Conservation (phyloP, 2,888 invertebrate genomes). For the Thecophora atra region DNA sequence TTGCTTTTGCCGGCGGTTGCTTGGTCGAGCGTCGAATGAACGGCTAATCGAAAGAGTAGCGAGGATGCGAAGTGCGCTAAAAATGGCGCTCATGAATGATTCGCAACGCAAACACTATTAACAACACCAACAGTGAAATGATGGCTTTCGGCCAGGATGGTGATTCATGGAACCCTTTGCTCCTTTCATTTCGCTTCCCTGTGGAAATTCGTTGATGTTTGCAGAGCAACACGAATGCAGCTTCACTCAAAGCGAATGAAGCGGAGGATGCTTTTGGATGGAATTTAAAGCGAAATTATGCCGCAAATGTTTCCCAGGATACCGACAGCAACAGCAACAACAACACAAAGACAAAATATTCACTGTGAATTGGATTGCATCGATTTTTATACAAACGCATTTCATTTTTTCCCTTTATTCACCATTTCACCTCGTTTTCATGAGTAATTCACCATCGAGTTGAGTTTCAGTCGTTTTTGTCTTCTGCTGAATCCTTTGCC, state of each 20-base stretch:
- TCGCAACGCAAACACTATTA: slow-evolving; percentile 38
- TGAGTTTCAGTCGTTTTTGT: too few relatives aligned
- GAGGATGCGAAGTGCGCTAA: neutral
- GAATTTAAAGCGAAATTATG: too few relatives aligned
- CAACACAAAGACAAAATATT: neutral
- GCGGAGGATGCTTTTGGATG: too few relatives aligned
- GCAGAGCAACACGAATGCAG: neutral
- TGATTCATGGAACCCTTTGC: neutral
- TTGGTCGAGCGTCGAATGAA: neutral
- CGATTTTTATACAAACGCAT: neutral
- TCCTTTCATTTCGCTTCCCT: slow-evolving; percentile 9
- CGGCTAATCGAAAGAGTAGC: slow-evolving; percentile 12
- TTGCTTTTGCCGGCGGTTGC: neutral
- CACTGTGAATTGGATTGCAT: neutral
- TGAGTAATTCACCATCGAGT: too few relatives aligned
- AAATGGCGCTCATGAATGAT: slow-evolving; percentile 37
- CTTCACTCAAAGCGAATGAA: neutral
- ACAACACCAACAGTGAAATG: slow-evolving; percentile 31
- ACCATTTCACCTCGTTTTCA: too few relatives aligned
- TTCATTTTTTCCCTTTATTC: neutral
- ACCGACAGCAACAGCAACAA: neutral
- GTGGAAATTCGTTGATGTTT: slow-evolving; percentile 23
- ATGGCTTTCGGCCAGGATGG: neutral
- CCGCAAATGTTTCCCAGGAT: neutral
- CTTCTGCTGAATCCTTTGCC: neutral